Base-by-base conservation (phyloP, 2,888 invertebrate species). In the Galerucella pusilla region DNA sequence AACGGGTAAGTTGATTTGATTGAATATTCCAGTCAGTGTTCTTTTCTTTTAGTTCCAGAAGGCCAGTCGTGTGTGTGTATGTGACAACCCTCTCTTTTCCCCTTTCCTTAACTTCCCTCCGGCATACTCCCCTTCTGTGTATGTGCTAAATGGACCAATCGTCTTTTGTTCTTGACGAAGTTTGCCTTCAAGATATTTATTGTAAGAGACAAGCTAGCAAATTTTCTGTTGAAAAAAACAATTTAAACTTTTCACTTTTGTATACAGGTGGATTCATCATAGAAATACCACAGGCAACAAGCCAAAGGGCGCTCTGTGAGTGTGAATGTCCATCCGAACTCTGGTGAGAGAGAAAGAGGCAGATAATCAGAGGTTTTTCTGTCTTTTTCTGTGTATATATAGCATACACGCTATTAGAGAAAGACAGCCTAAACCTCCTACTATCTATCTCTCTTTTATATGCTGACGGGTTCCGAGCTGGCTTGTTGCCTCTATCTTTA, bases 21-120 rank as follows among this genome's bases (percentile, higher is more conserved):
- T 85, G 86, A 86, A 86, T 86, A 86, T 86, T 86, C 86, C 82
- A 86, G 86, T 86, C 86, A 86, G 85, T 86, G 83, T 84, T 85
- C 85, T 85, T 85, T 65, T 86, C 85, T 85, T 85, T 86, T 85
- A 85, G 85, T 86, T 85, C 83, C 82, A 83, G 84, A 85, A 86
- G 85, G 84, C 84, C 85, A 85, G 84, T 86, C 86, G 86, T 86
- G 86, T 86, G 85, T 85, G 84, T 81, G 81, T 83, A 80, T 78
- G 81, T 80, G 81, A 79, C 74, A 77, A 74, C 76, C 77, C 66
- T 54, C 68, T 74, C 75, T 63, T 59, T 49, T 75, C 74, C 73
- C 64, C 63, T 57, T 68, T 59, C 54, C 64, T 54, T 20, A 64
- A 68, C 14, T 75, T 75, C 75, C 73, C 67, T 70, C 78, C 75